These are phyloP conservation scores for Drosophila yakuba DNA, from an alignment of 1,140 invertebrate genomes.

Conservation along the genomic window DNA sequence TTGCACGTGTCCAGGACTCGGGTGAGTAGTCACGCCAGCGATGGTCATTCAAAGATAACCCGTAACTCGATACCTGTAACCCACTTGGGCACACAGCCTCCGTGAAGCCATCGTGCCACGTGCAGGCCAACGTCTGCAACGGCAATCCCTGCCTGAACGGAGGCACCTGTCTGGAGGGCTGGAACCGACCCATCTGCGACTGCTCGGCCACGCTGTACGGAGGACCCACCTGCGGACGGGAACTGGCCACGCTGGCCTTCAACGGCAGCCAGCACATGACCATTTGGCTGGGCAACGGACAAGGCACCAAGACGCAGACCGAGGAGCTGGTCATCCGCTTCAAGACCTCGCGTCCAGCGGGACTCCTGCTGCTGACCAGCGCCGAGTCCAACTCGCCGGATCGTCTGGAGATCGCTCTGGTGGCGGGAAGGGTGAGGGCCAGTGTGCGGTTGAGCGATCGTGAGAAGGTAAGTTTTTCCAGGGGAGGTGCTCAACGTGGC, in stretches of 20 bases:
- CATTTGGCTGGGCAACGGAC: slow-evolving; percentile 88
- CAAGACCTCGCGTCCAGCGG: slow-evolving; percentile 91
- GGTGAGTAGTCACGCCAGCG: slow-evolving; percentile 86
- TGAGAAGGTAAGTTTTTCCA: slow-evolving; percentile 89
- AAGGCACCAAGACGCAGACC: slow-evolving; percentile 94
- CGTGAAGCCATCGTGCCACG: slow-evolving; percentile 93
- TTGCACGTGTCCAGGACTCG: slow-evolving; percentile 95
- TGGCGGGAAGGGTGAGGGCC: slow-evolving; percentile 91
- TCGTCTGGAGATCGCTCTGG: slow-evolving; percentile 92
- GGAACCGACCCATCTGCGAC: slow-evolving; percentile 98
- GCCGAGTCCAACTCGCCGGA: slow-evolving; percentile 90
- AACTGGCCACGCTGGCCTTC: slow-evolving; percentile 94
- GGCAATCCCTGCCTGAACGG: slow-evolving; percentile 94
- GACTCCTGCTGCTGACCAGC: slow-evolving; percentile 90
- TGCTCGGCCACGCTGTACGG: slow-evolving; percentile 95
- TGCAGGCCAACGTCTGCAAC: slow-evolving; percentile 91
- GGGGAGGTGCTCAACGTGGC: background rate
- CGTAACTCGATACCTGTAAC: slow-evolving; percentile 24
- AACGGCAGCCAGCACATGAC: slow-evolving; percentile 95
- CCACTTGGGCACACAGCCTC: slow-evolving; percentile 87
- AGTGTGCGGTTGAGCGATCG: slow-evolving; percentile 93
- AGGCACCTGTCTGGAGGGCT: slow-evolving; percentile 95
- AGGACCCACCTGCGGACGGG: slow-evolving; percentile 96
- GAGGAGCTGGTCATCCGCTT: slow-evolving; percentile 96
- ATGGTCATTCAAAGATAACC: background rate